Evolutionary conservation across 2,797 vertebrate species (phyloP), one percentile per base, ranked within the genome.

Genomic region (Dromococcyx pavoninus): DNA sequence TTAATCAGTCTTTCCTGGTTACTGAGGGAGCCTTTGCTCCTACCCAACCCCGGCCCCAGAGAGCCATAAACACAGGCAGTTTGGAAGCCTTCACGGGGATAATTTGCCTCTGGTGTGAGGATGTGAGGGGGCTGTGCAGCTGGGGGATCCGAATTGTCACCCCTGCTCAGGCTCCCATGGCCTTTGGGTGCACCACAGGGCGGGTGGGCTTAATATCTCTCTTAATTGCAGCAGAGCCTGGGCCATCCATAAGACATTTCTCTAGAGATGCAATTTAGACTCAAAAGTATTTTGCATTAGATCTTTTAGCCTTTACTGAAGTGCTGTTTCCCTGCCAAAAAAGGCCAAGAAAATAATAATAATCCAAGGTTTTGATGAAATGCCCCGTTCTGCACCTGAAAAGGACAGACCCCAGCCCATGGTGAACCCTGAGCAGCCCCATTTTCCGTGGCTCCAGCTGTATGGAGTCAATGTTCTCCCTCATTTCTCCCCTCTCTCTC

Each of bases 261-360:
- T 95, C 96, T 32, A 30, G 94, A 96, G 93, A 92, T 9, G 61
- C 83, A 93, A 91, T 97, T 95, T 94, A 89, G 93, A 72, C 96
- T 96, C 73, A 33, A 4, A 97, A 96, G 62, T 44, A 43, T 79
- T 93, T 91, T 12, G 51, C 13, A 28, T 86, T 65, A 88, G 37
- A 25, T 86, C 89, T 92, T 89, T 46, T 72, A 79, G 83, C 41
- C 75, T 82, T 37, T 92, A 89, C 91, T 96, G 80, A 96, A 97
- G 93, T 27, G 37, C 74, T 92, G 2, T 14, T 41, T 93, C 93
- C 77, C 57, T 18, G 71, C 57, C 88, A 24, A 72, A 70, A n/a
- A n/a, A n/a, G 43, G 77, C 37, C 89, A 7, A 23, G 76, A 74
- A 82, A 92, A 92, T 87, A 94, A 93, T n/a, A 95, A 80, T 65